Conservation (phyloP, 2,113 vertebrate species). For the Hipposideros armiger region DNA sequence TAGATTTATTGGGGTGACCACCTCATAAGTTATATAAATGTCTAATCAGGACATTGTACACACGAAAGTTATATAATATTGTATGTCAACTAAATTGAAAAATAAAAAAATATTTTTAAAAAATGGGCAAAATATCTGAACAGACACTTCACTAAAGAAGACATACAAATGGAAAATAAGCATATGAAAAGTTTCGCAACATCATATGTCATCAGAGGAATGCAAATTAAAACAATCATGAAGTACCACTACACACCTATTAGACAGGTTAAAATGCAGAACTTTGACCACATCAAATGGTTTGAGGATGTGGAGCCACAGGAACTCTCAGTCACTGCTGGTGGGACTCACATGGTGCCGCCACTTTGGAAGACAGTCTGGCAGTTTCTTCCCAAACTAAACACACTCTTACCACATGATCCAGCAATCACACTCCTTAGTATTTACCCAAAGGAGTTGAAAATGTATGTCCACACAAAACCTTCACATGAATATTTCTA, state of each 20-base stretch:
- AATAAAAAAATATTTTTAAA: too few relatives aligned
- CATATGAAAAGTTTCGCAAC: not conserved
- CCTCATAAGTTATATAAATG: too few relatives aligned
- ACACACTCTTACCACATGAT: not conserved
- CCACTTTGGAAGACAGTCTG: not conserved
- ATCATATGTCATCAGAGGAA: too few relatives aligned
- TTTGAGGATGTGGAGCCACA: not conserved
- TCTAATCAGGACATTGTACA: too few relatives aligned
- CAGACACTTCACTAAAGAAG: not conserved
- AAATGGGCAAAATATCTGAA: too few relatives aligned
- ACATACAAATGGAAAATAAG: not conserved
- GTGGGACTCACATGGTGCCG: not conserved
- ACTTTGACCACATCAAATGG: not conserved
- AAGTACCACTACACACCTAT: not conserved
- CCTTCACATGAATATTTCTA: not conserved
- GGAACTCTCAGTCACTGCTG: not conserved
- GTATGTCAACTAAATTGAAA: too few relatives aligned
- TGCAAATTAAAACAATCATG: not conserved
- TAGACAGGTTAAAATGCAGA: not conserved
- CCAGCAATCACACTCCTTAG: not conserved
- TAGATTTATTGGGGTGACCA: too few relatives aligned
- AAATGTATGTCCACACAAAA: not conserved
- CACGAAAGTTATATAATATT: too few relatives aligned
- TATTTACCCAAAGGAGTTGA: not conserved
- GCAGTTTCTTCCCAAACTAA: not conserved